These are phyloP conservation scores for Symphodus melops DNA, from an alignment of 2,113 vertebrate genomes.

Conservation along the genomic window DNA sequence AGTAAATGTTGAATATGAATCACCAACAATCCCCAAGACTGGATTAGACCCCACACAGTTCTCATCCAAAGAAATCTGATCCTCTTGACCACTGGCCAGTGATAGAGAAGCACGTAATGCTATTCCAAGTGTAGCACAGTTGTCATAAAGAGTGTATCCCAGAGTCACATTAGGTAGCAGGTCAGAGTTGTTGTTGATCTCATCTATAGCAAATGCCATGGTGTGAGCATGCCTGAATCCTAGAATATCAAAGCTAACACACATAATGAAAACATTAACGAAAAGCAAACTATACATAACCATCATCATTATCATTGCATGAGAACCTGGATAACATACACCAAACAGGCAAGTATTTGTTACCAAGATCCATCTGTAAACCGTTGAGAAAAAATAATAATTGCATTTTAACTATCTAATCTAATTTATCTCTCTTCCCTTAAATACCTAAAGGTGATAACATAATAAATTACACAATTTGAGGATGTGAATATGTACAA, in stretches of 20 bases:
- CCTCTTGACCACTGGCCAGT: constrained; percentile 47
- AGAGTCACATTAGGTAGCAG: constrained; percentile 59
- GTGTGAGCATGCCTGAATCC: constrained; percentile 58
- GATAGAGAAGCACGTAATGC: constrained; percentile 58
- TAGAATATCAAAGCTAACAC: constrained; percentile 57
- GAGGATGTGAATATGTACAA: not conserved
- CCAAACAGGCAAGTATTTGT: too few species aligned
- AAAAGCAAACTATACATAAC: too few species aligned
- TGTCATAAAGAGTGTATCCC: constrained; percentile 67
- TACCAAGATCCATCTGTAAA: too few species aligned
- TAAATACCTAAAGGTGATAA: too few species aligned
- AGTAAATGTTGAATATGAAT: constrained; percentile 65
- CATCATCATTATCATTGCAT: too few species aligned
- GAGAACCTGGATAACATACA: too few species aligned
- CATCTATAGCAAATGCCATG: constrained; percentile 62
- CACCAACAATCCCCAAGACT: constrained; percentile 68
- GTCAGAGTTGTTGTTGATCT: constrained; percentile 52
- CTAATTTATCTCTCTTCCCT: too few species aligned
- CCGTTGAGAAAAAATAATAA: too few species aligned
- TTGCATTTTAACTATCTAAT: not conserved
- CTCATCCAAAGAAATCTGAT: constrained; percentile 38
- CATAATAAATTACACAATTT: too few species aligned
- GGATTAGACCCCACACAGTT: constrained; percentile 55
- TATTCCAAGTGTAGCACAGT: constrained; percentile 51
- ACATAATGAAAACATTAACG: not conserved